phyloP scores from a whole-genome alignment of 1,140 invertebrate genomes.

The Drosophila biarmipes region DNA sequence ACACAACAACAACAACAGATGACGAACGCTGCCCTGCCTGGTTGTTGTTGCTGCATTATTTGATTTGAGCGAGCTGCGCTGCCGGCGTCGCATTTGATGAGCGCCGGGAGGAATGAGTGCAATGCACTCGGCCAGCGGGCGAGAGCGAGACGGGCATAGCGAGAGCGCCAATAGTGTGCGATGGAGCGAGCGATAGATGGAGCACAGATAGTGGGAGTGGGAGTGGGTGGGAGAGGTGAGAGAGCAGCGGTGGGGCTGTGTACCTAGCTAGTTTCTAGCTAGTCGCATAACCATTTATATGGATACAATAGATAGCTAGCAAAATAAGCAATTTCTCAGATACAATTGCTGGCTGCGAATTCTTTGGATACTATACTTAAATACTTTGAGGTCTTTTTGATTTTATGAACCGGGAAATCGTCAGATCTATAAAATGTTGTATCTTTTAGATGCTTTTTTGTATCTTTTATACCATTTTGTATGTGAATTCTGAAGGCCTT shows the following conservation, averaged over 20 bases:
- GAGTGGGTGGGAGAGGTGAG: constrained; percentile 22
- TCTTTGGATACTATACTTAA: too few species aligned
- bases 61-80: constrained; percentile 66
- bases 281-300: too few species aligned
- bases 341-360: too few species aligned
- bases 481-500: too few species aligned
- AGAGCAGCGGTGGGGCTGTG: background rate
- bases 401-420: too few species aligned
- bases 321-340: too few species aligned
- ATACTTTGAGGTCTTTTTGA: too few species aligned
- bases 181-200: constrained; percentile 40
- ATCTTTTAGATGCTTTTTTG: background rate
- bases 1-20: constrained; percentile 35
- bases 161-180: constrained; percentile 32
- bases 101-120: constrained; percentile 47
- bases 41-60: constrained; percentile 53
- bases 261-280: background rate
- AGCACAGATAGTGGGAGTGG: constrained; percentile 26
- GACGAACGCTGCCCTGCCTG: constrained; percentile 25
- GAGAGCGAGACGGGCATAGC: constrained; percentile 28
- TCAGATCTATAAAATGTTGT: too few species aligned
- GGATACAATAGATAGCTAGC: too few species aligned
- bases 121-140: constrained; percentile 59
- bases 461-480: too few species aligned
- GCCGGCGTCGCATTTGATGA: constrained; percentile 33